Percentiles rank a stretch among this genome's conserved stretches.
Conservation (phyloP, 2,888 invertebrate species). For the Drosophila pullipes region DNA sequence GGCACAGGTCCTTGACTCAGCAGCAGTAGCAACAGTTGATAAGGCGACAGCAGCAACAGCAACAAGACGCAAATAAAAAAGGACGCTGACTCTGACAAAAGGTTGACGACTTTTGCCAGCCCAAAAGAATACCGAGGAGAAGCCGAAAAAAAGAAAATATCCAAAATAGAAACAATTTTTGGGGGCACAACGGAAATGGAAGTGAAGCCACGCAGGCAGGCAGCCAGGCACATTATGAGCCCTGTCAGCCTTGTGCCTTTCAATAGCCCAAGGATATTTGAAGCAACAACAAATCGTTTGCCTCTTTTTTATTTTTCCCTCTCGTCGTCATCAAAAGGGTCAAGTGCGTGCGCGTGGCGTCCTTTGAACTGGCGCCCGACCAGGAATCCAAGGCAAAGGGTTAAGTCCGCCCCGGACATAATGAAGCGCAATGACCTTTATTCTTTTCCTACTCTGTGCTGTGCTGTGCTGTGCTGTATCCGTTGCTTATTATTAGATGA, state of each 20-base stretch:
- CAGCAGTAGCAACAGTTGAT: conserved; percentile 64
- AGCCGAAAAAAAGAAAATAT: conserved; percentile 37
- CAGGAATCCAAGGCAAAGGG: conserved; percentile 42
- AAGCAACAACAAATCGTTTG: conserved; percentile 35
- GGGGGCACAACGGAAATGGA: conserved; percentile 32
- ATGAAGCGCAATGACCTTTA: conserved; percentile 71
- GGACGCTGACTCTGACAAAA: conserved; percentile 67
- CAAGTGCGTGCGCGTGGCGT: conserved; percentile 77
- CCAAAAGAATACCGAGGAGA: conserved; percentile 36
- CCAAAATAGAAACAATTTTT: conserved; percentile 45
- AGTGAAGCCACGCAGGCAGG: conserved; percentile 23
- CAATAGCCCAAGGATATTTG: conserved; percentile 69
- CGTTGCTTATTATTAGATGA: conserved; percentile 55
- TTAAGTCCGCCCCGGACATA: conserved; percentile 50
- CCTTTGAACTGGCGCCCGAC: conserved; percentile 26
- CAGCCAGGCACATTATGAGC: conserved; percentile 8
- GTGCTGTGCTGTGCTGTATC: conserved; percentile 4
- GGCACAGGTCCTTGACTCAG: conserved; percentile 53
- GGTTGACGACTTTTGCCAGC: conserved; percentile 66
- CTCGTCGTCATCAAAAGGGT: conserved; percentile 59
- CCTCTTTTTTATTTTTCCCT: conserved; percentile 14
- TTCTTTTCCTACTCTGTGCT: background rate
- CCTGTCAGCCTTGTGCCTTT: conserved; percentile 18
- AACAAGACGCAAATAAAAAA: conserved; percentile 27
- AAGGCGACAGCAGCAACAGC: conserved; percentile 28